Percentiles rank a stretch among this genome's conserved stretches.
Conservation (phyloP, 1,140 invertebrate genomes). For the Gyrodactylus bullatarudis region DNA sequence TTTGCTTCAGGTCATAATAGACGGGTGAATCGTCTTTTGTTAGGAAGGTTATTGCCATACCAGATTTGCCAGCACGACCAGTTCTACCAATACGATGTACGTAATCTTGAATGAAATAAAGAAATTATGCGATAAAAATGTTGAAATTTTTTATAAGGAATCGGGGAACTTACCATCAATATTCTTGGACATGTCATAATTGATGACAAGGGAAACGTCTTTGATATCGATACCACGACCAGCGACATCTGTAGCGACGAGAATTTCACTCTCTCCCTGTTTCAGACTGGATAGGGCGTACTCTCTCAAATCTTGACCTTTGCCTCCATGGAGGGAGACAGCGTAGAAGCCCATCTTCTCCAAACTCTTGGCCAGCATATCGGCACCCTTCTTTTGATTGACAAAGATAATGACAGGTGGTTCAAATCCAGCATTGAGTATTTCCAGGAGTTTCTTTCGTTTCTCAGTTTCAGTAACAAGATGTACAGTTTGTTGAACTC, state of each 20-base stretch:
- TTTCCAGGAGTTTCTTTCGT: slow-evolving; percentile 27
- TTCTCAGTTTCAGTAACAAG: slow-evolving; percentile 76
- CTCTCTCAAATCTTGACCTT: slow-evolving; percentile 96
- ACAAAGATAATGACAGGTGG: slow-evolving; percentile 97
- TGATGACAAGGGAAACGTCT: slow-evolving; percentile 86
- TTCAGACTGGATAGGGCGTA: slow-evolving; percentile 81
- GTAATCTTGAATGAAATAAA: slow-evolving; percentile 36
- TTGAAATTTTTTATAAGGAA: slow-evolving; percentile 7
- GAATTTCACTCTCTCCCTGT: slow-evolving; percentile 58
- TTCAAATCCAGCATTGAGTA: slow-evolving; percentile 37
- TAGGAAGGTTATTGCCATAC: slow-evolving; percentile 68
- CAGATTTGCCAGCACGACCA: slow-evolving; percentile 81
- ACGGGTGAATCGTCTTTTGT: slow-evolving; percentile 76
- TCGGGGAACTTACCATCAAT: slow-evolving; percentile 38
- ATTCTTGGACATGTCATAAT: slow-evolving; percentile 96
- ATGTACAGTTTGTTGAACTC: slow-evolving; percentile 83
- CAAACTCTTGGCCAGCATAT: slow-evolving; percentile 71
- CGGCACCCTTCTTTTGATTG: slow-evolving; percentile 97
- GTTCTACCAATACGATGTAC: slow-evolving; percentile 96
- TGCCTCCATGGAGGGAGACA: slow-evolving; percentile 84
- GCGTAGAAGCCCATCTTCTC: slow-evolving; percentile 54
- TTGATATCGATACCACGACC: slow-evolving; percentile 99
- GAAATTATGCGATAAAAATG: not conserved
- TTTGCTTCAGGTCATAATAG: slow-evolving; percentile 86
- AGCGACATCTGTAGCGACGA: slow-evolving; percentile 97